Evolutionary conservation across 2,888 invertebrate genomes (phyloP).

Genomic region (Melipona beecheii): DNA sequence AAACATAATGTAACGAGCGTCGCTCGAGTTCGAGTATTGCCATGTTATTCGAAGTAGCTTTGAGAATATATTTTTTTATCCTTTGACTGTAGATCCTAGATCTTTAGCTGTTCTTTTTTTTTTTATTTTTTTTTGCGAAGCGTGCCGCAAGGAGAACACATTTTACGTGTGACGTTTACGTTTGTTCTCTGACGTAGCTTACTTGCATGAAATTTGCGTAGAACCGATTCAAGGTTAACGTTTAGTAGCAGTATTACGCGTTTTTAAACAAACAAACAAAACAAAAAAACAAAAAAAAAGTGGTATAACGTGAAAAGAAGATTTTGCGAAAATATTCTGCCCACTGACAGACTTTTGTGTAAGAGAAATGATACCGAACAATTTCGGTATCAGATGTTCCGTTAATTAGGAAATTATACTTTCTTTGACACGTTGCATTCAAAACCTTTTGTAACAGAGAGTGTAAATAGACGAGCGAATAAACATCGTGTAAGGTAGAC

Average conservation of each 20-base stretch:
- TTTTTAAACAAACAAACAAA: background rate
- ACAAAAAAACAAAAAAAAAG: background rate
- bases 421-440: background rate
- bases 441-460: background rate
- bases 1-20: background rate
- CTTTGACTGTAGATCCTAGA: background rate
- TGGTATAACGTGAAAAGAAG: background rate
- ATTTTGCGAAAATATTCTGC: slow-evolving; percentile 20
- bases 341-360: background rate
- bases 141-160: background rate
- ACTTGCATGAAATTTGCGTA: background rate
- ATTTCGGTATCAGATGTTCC: background rate
- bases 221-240: background rate
- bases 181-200: slow-evolving; percentile 1
- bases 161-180: slow-evolving; percentile 7
- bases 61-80: background rate
- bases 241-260: slow-evolving; percentile 1
- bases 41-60: slow-evolving; percentile 46
- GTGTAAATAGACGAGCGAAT: background rate
- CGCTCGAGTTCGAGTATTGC: slow-evolving; percentile 14
- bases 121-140: background rate
- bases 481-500: background rate
- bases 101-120: background rate
- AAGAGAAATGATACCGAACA: background rate
- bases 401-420: background rate